A percentile compares a stretch with the other conserved stretches of the same genome.
These are phyloP conservation scores for Chaetodon trifasciatus DNA, from an alignment of 2,797 vertebrate species.

Conservation along the genomic window DNA sequence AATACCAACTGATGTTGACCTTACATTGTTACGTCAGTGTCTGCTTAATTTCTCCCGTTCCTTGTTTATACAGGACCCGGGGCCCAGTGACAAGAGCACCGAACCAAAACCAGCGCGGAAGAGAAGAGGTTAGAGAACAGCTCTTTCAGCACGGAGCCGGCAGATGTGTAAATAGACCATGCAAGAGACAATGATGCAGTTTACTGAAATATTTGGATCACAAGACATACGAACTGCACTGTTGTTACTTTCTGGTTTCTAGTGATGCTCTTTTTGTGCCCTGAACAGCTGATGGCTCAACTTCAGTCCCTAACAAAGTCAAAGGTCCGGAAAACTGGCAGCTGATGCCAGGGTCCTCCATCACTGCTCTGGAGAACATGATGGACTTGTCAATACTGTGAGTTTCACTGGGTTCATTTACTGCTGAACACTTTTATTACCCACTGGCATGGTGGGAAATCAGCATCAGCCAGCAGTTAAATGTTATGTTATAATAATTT, in stretches of 20 bases:
- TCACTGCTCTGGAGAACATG: constrained; percentile 77
- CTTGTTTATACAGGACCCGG: constrained; percentile 33
- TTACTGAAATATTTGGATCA: neutral
- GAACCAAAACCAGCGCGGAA: constrained; percentile 32
- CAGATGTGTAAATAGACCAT: neutral
- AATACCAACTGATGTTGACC: too few relatives aligned
- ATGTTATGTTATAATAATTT: too few relatives aligned
- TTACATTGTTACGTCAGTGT: too few relatives aligned
- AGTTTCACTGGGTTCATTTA: constrained; percentile 54
- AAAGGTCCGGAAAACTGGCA: constrained; percentile 73
- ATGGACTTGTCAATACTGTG: constrained; percentile 82
- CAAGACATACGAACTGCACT: neutral
- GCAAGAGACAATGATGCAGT: neutral
- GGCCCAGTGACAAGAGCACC: neutral
- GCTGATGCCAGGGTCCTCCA: constrained; percentile 61
- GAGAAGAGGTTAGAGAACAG: constrained; percentile 63
- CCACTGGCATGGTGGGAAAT: too few relatives aligned
- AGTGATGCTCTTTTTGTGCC: neutral
- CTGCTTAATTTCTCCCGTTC: neutral
- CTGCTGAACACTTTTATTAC: neutral
- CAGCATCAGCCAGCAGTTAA: too few relatives aligned
- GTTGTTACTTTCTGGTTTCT: neutral
- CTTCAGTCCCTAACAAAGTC: constrained; percentile 42
- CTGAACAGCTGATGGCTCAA: constrained; percentile 19
- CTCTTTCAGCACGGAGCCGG: too few relatives aligned